Evolutionary conservation across 2,888 invertebrate species (phyloP), one percentile per base, ranked within the genome.

Genomic region (Clepsis dumicolana): DNA sequence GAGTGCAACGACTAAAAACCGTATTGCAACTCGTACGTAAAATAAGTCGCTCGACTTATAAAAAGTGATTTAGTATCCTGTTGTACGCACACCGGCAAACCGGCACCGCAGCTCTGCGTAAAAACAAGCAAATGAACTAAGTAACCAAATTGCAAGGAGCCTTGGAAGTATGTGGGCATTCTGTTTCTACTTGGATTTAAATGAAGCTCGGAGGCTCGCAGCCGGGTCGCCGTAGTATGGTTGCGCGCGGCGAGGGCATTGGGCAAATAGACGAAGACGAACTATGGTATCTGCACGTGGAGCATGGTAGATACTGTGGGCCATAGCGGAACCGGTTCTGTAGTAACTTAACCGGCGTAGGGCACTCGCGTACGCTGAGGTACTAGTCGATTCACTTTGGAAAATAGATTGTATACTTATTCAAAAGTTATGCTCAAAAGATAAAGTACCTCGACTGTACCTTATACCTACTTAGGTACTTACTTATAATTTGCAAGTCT

Each of bases 231-330:
- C 62, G 18, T 57, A 60, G 56, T 38, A 32, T 76, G 85, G 79
- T 78, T 79, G 71, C 70, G 54, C 64, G 64, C 65, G 77, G 77
- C 75, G 76, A 80, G 80, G 82, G 83, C 86, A 89, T 76, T 80
- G 80, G 82, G 83, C 86, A 89, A 88, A 89, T 88, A 89, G 91
- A 91, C 85, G 90, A 90, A 89, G 90, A 90, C 84, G 89, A 84
- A 90, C 85, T 85, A 86, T 85, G 80, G 76, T 87, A 86, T 86
- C 86, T 87, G 84, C 90, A 90, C 90, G 89, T 88, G 89, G 86
- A 75, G 74, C 76, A 72, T 70, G 65, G 72, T 77, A 69, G 74
- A 75, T 79, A 69, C 64, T 59, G 77, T 80, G 83, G 85, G 85
- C 86, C 80, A 71, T 76, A 64, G 69, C 61, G 68, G 74, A 85